Evolutionary conservation across 2,888 invertebrate species (phyloP), one percentile per base, ranked within the genome.

Genomic region (Lucinisca nassula): DNA sequence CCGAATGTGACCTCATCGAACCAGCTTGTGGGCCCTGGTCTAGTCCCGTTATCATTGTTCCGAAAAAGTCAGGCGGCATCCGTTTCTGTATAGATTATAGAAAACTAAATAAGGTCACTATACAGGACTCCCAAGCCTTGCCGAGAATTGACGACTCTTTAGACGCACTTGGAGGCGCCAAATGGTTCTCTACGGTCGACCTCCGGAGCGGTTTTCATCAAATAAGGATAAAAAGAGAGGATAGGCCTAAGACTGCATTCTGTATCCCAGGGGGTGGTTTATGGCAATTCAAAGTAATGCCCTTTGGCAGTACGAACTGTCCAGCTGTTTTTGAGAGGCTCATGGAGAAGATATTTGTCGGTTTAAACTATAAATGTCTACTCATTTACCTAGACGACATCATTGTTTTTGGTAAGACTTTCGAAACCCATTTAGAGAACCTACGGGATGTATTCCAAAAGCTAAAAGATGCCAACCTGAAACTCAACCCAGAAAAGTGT

Each of bases 381-480:
- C 76, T 91, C 8, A 74, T 90, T 14, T 92, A 92, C 76, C 35
- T 92, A n/a, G 92, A 92, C 76, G 92, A 91, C 58, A 84, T 91
- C 0, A 58, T 91, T 21, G 85, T 88, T 17, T 89, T 82, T 35
- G 79, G 82, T n/a, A 40, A 75, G 6, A 72, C 76, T 14, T 85
- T 91, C 73, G 79, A 88, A 0, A 72, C 79, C 32, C 92, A 91
- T 58, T 32, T 91, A 14, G 24, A 67, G 51, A 75, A 90, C 38
- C 38, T 90, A 0, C 51, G 61, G n/a, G 30, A n/a, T 40, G 84
- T 92, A 21, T 81, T 92, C 30, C 51, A 88, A 24, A 73, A 82
- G 49, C 77, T 90, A 21, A 35, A 51, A 17, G 61, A 82, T 1
- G 85, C 87, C 0, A 78, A 78, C 10, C 40, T 91, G 8, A 88